phyloP scores from a whole-genome alignment of 2,888 invertebrate genomes.

The Eubasilissa splendida region DNA sequence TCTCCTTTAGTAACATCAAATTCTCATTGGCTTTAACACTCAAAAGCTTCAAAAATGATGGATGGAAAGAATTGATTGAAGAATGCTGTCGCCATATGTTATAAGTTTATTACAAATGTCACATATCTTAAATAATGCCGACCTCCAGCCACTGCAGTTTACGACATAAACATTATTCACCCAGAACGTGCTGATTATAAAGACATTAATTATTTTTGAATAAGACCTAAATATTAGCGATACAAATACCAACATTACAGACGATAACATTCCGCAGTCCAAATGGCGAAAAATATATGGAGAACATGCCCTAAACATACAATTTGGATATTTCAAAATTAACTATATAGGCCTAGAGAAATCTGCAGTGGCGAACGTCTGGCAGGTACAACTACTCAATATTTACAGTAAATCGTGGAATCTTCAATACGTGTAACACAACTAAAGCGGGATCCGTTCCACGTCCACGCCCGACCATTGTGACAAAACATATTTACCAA shows the following conservation, averaged over 20 bases:
- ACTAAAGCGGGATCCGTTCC: constrained; percentile 51
- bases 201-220: constrained; percentile 28
- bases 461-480: constrained; percentile 24
- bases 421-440: constrained; percentile 47
- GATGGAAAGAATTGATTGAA: constrained; percentile 3
- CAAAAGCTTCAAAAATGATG: neutral
- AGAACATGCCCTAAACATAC: constrained; percentile 22
- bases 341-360: constrained; percentile 29
- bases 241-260: constrained; percentile 16
- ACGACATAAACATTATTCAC: constrained; percentile 18
- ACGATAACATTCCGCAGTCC: constrained; percentile 7
- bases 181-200: constrained; percentile 22
- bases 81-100: constrained; percentile 37
- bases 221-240: constrained; percentile 31
- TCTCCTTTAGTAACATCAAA: neutral
- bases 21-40: neutral
- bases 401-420: constrained; percentile 54
- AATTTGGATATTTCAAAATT: constrained; percentile 26
- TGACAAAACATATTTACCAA: constrained; percentile 2
- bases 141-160: neutral
- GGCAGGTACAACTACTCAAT: constrained; percentile 44
- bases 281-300: constrained; percentile 20
- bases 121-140: constrained; percentile 41
- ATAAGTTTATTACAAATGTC: constrained; percentile 40
- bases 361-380: constrained; percentile 51